Percentiles rank a stretch among this genome's conserved stretches.
These are phyloP conservation scores for Hyla sarda DNA, from an alignment of 2,113 vertebrate species.

Conservation along the genomic window DNA sequence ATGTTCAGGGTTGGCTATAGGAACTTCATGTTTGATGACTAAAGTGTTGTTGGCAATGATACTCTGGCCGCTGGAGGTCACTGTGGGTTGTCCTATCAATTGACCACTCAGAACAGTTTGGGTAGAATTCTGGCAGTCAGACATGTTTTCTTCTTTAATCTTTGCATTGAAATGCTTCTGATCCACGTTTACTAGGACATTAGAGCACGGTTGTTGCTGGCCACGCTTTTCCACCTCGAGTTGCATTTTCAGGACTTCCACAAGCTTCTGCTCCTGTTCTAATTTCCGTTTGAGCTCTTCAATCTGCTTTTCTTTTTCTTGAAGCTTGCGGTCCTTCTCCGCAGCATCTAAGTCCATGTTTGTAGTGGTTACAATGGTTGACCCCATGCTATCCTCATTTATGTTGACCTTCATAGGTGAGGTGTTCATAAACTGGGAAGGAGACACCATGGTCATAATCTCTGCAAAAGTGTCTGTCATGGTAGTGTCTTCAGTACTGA, in stretches of 20 bases:
- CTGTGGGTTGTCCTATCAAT: slow-evolving; percentile 63
- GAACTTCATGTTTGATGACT: slow-evolving; percentile 79
- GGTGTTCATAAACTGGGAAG: slow-evolving; percentile 68
- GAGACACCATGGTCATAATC: slow-evolving; percentile 74
- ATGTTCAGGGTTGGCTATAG: slow-evolving; percentile 71
- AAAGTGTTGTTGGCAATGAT: slow-evolving; percentile 75
- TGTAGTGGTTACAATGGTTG: slow-evolving; percentile 64
- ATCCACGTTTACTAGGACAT: slow-evolving; percentile 60
- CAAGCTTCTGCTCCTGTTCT: slow-evolving; percentile 93
- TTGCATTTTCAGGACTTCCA: slow-evolving; percentile 96
- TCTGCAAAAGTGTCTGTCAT: slow-evolving; percentile 76
- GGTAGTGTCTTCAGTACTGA: slow-evolving; percentile 78
- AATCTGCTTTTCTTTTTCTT: slow-evolving; percentile 96
- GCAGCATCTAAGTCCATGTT: slow-evolving; percentile 72
- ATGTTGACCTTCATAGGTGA: slow-evolving; percentile 67
- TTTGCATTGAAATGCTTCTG: slow-evolving; percentile 61
- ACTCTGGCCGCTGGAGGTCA: slow-evolving; percentile 65
- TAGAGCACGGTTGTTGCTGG: slow-evolving; percentile 66
- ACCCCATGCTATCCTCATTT: slow-evolving; percentile 72
- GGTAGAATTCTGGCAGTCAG: slow-evolving; percentile 73
- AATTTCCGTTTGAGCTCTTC: slow-evolving; percentile 93
- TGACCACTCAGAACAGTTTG: slow-evolving; percentile 63
- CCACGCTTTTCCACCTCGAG: slow-evolving; percentile 92
- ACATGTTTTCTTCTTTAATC: slow-evolving; percentile 73
- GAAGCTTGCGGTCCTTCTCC: slow-evolving; percentile 88